Evolutionary conservation across 2,888 invertebrate genomes (phyloP).

Genomic region (Petrolisthes cinctipes): DNA sequence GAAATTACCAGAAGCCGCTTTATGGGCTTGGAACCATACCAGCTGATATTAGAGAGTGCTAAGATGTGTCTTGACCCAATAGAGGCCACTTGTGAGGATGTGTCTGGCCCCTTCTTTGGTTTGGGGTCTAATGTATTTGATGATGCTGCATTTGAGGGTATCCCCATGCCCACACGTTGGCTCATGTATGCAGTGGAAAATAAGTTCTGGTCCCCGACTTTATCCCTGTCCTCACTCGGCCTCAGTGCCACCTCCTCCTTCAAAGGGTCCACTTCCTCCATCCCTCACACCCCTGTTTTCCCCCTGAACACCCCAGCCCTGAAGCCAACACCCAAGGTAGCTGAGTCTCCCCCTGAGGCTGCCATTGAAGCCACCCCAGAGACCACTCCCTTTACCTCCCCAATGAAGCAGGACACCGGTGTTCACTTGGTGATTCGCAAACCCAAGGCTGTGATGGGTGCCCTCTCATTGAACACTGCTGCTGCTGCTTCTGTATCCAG

Average conservation of each 20-base stretch:
- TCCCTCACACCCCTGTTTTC: slow-evolving; percentile 56
- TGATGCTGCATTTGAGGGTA: slow-evolving; percentile 36
- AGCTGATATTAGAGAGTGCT: slow-evolving; percentile 61
- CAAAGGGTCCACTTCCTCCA: slow-evolving; percentile 36
- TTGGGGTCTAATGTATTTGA: slow-evolving; percentile 21
- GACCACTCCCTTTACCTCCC: slow-evolving; percentile 64
- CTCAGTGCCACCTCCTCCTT: slow-evolving; percentile 22
- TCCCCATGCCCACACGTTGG: slow-evolving; percentile 51
- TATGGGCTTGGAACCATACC: slow-evolving; percentile 58
- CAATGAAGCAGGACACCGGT: slow-evolving; percentile 45
- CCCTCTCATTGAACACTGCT: slow-evolving; percentile 35
- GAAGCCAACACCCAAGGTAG: slow-evolving; percentile 35
- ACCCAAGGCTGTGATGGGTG: slow-evolving; percentile 19
- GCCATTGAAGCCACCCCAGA: slow-evolving; percentile 66
- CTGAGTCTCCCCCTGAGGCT: slow-evolving; percentile 64
- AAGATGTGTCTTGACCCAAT: slow-evolving; percentile 62
- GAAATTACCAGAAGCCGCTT: slow-evolving; percentile 57
- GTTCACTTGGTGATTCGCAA: slow-evolving; percentile 20
- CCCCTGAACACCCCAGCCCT: slow-evolving; percentile 39
- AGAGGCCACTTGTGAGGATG: slow-evolving; percentile 63
- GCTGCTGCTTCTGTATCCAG: neutral
- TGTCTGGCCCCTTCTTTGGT: slow-evolving; percentile 32
- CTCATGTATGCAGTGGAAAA: slow-evolving; percentile 50
- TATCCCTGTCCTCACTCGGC: slow-evolving; percentile 26
- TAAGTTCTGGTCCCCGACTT: slow-evolving; percentile 64